Evolutionary conservation across 2,113 vertebrate species (phyloP), one percentile per base, ranked within the genome.

Genomic region (Brachyistius frenatus): DNA sequence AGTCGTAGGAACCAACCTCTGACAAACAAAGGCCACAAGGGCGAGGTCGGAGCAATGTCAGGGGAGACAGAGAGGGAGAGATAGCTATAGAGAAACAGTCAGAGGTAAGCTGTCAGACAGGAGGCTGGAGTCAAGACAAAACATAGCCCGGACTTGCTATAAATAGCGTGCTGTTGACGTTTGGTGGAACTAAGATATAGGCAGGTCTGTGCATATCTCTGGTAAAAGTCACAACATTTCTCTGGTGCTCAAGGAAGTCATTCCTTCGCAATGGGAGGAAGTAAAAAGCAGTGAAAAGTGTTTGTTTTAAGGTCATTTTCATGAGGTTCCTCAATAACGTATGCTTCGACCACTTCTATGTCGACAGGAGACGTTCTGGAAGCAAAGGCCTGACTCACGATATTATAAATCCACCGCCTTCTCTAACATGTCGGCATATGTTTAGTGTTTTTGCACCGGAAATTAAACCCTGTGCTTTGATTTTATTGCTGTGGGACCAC

Each of bases 131-230:
- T 32, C 49, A 81, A 84, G 83, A 85, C 76, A 86, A 79, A 85
- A 88, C 77, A 83, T 50, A 65, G 76, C 70, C 78, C 41, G 63
- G 60, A 76, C 50, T 5, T 11, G 60, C 71, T 83, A 83, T 85
- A 83, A 86, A 89, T 84, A 89, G 66, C 13, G 31, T 13, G 66
- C 63, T 74, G 78, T 80, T 84, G 76, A 82, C 63, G 50, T 41
- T 68, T 55, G 33, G 37, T 60, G 35, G 44, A 54, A 56, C 11
- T 52, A 36, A 73, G 69, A 86, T 73, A 63, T 65, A 74, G 68
- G 52, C 35, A 11, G 49, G 47, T 2, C 54, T 33, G 69, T 50
- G 67, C 76, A 30, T 5, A 10, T 66, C 56, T 81, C 52, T 46
- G 37, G 14, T 65, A 37, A 49, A 69, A 69, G 47, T 2, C 36